A percentile compares a stretch with the other conserved stretches of the same genome.
phyloP scores from a whole-genome alignment of 1,140 invertebrate species.

The Drosophila insularis region DNA sequence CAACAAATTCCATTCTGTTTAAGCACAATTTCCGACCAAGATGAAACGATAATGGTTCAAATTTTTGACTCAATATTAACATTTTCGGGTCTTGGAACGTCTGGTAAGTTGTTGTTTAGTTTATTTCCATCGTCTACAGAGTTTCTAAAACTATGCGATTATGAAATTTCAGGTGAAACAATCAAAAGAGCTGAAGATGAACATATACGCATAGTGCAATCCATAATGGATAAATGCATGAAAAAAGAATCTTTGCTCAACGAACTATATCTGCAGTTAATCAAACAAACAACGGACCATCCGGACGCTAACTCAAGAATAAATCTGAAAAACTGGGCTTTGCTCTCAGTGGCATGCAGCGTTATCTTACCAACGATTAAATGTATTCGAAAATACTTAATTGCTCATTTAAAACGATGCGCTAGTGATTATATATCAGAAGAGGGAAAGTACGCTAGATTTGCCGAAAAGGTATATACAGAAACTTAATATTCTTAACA shows the following conservation, averaged over 20 bases:
- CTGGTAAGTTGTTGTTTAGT: constrained; percentile 78
- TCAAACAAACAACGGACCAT: constrained; percentile 96
- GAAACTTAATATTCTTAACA: too few relatives aligned
- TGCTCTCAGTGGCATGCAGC: constrained; percentile 93
- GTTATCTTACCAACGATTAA: constrained; percentile 93
- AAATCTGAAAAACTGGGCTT: constrained; percentile 95
- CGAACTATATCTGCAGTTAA: constrained; percentile 95
- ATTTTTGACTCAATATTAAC: constrained; percentile 90
- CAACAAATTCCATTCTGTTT: constrained; percentile 91
- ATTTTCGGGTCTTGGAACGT: constrained; percentile 92
- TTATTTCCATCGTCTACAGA: not conserved
- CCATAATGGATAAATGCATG: constrained; percentile 94
- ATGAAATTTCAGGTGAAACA: constrained; percentile 55
- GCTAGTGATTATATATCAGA: constrained; percentile 94
- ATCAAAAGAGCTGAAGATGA: constrained; percentile 89
- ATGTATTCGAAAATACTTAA: constrained; percentile 92
- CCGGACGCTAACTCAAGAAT: constrained; percentile 94
- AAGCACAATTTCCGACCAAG: constrained; percentile 91
- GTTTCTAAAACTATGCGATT: too few relatives aligned
- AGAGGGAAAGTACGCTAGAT: constrained; percentile 96
- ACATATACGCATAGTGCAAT: constrained; percentile 93
- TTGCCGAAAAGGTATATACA: constrained; percentile 91
- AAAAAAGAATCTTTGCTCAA: constrained; percentile 93
- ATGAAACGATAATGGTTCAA: constrained; percentile 92
- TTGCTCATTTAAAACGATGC: constrained; percentile 94